phyloP scores from a whole-genome alignment of 2,113 vertebrate species.

The Muscicapa adusta region DNA sequence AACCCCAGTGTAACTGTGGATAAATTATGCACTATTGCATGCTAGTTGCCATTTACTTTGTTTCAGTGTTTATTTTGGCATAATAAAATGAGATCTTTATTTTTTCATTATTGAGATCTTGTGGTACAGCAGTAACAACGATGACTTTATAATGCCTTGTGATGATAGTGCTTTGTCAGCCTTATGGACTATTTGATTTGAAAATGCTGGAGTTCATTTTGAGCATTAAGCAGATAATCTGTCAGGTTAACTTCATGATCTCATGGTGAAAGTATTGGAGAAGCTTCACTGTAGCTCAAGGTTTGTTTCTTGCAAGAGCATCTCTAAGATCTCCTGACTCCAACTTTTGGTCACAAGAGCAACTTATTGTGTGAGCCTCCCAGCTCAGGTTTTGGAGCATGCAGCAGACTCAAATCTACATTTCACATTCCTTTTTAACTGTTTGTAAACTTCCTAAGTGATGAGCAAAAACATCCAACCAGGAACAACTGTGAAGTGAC shows the following conservation, averaged over 20 bases:
- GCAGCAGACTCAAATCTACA: neutral
- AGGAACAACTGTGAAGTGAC: neutral
- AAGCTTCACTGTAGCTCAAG: neutral
- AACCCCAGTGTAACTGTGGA: neutral
- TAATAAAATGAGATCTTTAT: neutral
- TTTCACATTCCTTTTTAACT: neutral
- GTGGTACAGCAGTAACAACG: neutral
- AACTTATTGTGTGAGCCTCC: neutral
- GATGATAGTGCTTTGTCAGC: neutral
- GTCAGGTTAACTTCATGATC: neutral
- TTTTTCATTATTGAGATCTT: neutral
- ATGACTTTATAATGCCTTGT: neutral
- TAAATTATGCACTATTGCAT: neutral
- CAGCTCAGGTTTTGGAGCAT: neutral
- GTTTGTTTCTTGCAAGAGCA: neutral
- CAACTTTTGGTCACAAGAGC: neutral
- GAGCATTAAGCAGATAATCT: neutral
- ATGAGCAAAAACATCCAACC: neutral
- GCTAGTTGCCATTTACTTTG: neutral
- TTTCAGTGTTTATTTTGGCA: neutral
- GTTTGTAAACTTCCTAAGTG: neutral
- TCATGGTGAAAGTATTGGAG: neutral
- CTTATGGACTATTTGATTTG: neutral
- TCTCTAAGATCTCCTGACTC: neutral
- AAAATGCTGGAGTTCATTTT: neutral